Percentiles rank a stretch among this genome's conserved stretches.
phyloP scores from a whole-genome alignment of 2,113 vertebrate species.

The Microtus ochrogaster region DNA sequence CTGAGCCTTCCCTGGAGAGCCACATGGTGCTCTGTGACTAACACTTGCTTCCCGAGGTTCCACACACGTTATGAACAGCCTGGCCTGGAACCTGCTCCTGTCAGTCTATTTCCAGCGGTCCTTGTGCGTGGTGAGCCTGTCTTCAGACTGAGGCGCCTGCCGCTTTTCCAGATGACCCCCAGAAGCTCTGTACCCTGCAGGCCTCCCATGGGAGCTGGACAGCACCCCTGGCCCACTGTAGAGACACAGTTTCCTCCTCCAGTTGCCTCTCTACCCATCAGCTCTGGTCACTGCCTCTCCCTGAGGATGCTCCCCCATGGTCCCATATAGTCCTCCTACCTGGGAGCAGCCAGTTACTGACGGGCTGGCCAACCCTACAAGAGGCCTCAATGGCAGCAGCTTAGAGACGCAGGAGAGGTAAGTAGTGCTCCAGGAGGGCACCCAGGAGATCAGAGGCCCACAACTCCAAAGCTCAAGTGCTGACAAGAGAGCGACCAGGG shows the following conservation, averaged over 20 bases:
- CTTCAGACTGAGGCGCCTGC: not conserved
- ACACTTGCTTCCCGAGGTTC: constrained; percentile 1
- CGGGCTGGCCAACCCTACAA: not conserved
- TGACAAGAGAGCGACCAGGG: not conserved
- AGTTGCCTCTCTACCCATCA: not conserved
- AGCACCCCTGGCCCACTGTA: not conserved
- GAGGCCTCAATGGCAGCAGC: not conserved
- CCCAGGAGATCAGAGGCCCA: not conserved
- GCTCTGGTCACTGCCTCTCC: not conserved
- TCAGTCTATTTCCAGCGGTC: not conserved
- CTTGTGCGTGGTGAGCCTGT: not conserved
- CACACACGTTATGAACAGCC: not conserved
- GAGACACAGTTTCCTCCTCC: not conserved
- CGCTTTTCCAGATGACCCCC: not conserved
- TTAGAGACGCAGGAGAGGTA: not conserved
- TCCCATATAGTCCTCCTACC: not conserved
- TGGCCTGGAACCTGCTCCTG: not conserved
- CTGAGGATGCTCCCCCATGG: not conserved
- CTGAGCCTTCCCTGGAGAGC: not conserved
- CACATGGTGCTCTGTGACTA: not conserved
- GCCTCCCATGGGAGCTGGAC: not conserved
- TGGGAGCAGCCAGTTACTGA: not conserved
- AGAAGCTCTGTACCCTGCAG: not conserved
- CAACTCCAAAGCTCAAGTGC: not conserved
- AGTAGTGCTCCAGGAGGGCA: constrained; percentile 30